Evolutionary conservation across 2,797 vertebrate species (phyloP), one percentile per base, ranked within the genome.

Genomic region (Lutjanus argentimaculatus): DNA sequence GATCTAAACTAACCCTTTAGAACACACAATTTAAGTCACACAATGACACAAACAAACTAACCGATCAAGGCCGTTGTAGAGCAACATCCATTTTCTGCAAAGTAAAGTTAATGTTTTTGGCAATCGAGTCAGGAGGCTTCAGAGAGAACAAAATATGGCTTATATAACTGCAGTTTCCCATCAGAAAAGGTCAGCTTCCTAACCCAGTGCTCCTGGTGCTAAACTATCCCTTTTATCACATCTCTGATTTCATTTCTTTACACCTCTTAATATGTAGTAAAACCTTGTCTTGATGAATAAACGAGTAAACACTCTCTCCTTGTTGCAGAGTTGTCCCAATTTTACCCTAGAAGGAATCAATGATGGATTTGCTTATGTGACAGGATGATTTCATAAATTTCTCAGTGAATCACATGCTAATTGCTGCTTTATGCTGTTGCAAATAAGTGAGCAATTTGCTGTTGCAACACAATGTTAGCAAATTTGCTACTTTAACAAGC

Each of bases 391-490:
- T 72, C 42, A 75, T 58, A 71, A 25, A 73, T 82, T 71, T 79
- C 62, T 67, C 74, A 45, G 48, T 79, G 63, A 89, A 83, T 79
- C 55, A 70, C 46, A 78, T 64, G 55, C 48, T 85, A 88, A 90
- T 88, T 80, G 67, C 72, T 0, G 25, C 71, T 76, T 89, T 68
- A 63, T 80, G 71, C 81, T 88, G 25, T 56, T 19, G 75, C 72
- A 81, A 84, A 89, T 84, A 89, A 75, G 48, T 17, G 25, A 80
- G 73, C 79, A 76, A 81, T 81, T 81, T 86, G 73, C 81, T 51
- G 51, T 61, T 43, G 78, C 76, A 67, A 79, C 71, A 83, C 85
- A 88, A 72, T 63, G 72, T 83, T 73, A 16, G 72, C 77, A 83
- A 62, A 86, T 82, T 75, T 86, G 68, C 77, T 77, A 56, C 61